Percentiles rank a stretch among this genome's conserved stretches.
These are phyloP conservation scores for Heliconius hermathena DNA, from an alignment of 1,140 invertebrate species.

Conservation along the genomic window DNA sequence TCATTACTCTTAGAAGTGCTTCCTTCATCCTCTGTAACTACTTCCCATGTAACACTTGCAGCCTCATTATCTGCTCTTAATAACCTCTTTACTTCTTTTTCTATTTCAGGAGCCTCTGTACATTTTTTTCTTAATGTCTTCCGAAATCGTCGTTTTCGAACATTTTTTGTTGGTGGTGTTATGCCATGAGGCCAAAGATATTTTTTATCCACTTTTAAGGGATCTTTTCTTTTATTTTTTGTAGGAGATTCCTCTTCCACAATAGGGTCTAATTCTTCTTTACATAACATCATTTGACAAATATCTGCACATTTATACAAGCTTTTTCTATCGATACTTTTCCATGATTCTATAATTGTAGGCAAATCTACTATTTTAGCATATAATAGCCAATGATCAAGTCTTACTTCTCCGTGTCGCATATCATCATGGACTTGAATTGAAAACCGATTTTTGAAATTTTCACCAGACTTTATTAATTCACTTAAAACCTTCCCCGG, in stretches of 20 bases:
- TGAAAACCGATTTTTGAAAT: constrained; percentile 92
- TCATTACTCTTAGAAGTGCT: constrained; percentile 79
- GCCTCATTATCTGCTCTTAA: constrained; percentile 96
- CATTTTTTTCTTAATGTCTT: constrained; percentile 98
- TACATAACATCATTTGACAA: constrained; percentile 95
- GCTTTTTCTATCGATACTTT: constrained; percentile 97
- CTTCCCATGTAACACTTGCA: constrained; percentile 94
- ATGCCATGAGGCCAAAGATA: constrained; percentile 96
- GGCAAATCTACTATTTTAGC: constrained; percentile 96
- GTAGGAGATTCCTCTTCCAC: constrained; percentile 91
- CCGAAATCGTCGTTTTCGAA: constrained; percentile 94
- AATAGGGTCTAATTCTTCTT: constrained; percentile 90
- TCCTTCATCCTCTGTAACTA: constrained; percentile 95
- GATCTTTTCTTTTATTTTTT: constrained; percentile 95
- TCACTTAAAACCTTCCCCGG: constrained; percentile 89
- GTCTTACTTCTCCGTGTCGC: constrained; percentile 93
- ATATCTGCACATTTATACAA: constrained; percentile 99
- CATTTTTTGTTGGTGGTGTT: constrained; percentile 97
- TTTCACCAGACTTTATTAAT: constrained; percentile 88
- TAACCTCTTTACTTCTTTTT: constrained; percentile 97
- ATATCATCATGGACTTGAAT: constrained; percentile 96
- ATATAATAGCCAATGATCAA: constrained; percentile 94
- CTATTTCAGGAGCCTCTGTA: constrained; percentile 98
- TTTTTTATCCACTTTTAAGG: constrained; percentile 96
- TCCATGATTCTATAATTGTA: constrained; percentile 95